Base-by-base conservation (phyloP, 2,888 invertebrate species). In the Sinopyrophorus schimmeli region DNA sequence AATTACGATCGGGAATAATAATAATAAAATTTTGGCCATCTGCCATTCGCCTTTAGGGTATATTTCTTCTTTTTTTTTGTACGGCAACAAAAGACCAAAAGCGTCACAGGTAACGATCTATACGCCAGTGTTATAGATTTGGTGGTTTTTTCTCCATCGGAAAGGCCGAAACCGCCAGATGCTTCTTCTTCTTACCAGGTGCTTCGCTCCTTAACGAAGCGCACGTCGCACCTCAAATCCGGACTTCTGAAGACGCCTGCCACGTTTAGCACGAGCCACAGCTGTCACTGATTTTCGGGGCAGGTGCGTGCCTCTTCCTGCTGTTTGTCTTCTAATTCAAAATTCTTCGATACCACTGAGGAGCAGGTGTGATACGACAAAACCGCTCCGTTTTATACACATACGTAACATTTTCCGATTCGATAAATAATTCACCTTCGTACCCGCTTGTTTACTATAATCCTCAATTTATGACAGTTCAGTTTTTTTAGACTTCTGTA, bases 201-300 rank as follows among this genome's bases (percentile, higher is more conserved):
- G 41, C 32, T 24, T 30, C 10, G n/a, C n/a, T 26, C 16, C 14
- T 35, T 38, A 46, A 31, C 28, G 35, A 28, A 38, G 30, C 27
- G 10, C 30, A 37, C 21, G 18, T 38, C 38, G 24, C 31, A 23
- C 46, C 40, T 40, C 32, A 47, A 47, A 47, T 47, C 47, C 34
- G 18, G 23, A 40, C 47, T 30, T 28, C 11, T 24, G 26, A 38
- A 15, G 21, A 31, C 32, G 40, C 32, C 34, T 47, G 40, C 40
- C 40, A 40, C 47, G 34, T 40, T 40, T 11, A 32, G 40, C 47
- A 47, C 47, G 47, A 47, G 47, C 47, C 40, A 47, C 47, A 47
- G 47, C 47, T 47, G 47, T 47, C 40, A 32, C 47, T 40, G 47
- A 47, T 47, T 47, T n/a, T 47, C 31, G 9, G 39, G 34, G 47